Base-by-base conservation (phyloP, 2,113 vertebrate genomes). In the Chaenogobius annularis region DNA sequence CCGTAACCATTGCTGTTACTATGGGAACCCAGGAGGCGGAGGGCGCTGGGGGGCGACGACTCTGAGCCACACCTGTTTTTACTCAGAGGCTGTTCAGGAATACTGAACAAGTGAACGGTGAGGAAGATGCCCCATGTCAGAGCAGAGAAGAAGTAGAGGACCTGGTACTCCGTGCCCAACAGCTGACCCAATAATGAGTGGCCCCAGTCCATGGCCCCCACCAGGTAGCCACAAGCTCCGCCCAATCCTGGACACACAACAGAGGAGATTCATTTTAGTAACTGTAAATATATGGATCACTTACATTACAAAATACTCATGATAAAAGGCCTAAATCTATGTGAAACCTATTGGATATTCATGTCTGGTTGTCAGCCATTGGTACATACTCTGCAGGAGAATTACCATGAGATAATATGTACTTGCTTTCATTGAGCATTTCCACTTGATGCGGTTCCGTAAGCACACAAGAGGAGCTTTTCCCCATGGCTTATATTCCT, bases 171-270 rank as follows among this genome's bases (percentile, higher is more conserved):
- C 0, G 96, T 95, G 52, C 93, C 93, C 85, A 98, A 88, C 52
- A 94, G 55, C 72, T 83, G 86, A 72, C 95, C 96, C 50, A 98
- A 73, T 0, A 89, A 13, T 1, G 96, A 95, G 31, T 95, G 89
- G 35, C 92, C 90, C 98, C 98, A 99, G 69, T 99, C 98, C 88
- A 98, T 92, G 14, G 97, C 96, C 61, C 98, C 97, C 40, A 95
- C 93, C 56, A 98, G 86, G 84, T 99, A 99, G 26, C 97, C 98
- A 40, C 91, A 94, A 0, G 96, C 96, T 74, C 98, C 98, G 15
- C 98, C 98, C 43, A 99, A 89, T 86, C 98, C 98, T 99, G 83
- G 0, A 68, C 31, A 82, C 19, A 73, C 9, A 69, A 17, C 9
- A 54, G 48, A 14, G 26, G 62, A 22, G 58, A 2, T 2, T 31